Evolutionary conservation across 2,888 invertebrate species (phyloP), one percentile per base, ranked within the genome.

Genomic region (Drosophila yooni): DNA sequence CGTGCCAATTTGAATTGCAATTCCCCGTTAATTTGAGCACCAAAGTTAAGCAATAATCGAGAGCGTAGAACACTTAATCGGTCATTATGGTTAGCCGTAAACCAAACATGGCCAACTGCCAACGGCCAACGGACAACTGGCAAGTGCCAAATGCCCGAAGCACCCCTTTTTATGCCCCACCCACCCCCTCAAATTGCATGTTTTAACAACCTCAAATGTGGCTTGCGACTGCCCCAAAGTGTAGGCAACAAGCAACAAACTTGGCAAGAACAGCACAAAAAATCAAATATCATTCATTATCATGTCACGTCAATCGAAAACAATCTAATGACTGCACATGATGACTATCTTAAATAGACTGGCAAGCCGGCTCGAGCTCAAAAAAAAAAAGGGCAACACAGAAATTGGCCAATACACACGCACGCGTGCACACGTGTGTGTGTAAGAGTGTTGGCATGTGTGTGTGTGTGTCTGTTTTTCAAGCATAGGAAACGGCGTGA

Each of bases 281-380:
- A 60, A 57, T 31, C 59, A 73, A 79, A 75, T 76, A 81, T 81
- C 88, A 83, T 91, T 88, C 88, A 91, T 90, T 91, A 90, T 91
- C 91, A 81, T 85, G 91, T 89, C 91, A 91, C 90, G 91, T 91
- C 90, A 91, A 91, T 91, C 91, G 85, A 82, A 88, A 89, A 82
- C 90, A 82, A 90, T 90, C 91, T 90, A 91, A 89, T 91, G 90
- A 82, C 91, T 91, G 87, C 89, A 89, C 91, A 90, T 87, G 90
- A 90, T 90, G 82, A 82, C 83, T 91, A 91, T 91, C 90, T 91
- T 76, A 88, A 91, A 89, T 88, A 72, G 85, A 81, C 84, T 71
- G 78, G 63, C 77, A 78, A 76, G 74, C 73, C 59, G 70, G 63
- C 69, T 48, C 21, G 29, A n/a, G 57, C 29, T 50, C 40, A 50